Percentiles rank a stretch among this genome's conserved stretches.
These are phyloP conservation scores for Cynoglossus semilaevis DNA, from an alignment of 2,113 vertebrate species.

Conservation along the genomic window DNA sequence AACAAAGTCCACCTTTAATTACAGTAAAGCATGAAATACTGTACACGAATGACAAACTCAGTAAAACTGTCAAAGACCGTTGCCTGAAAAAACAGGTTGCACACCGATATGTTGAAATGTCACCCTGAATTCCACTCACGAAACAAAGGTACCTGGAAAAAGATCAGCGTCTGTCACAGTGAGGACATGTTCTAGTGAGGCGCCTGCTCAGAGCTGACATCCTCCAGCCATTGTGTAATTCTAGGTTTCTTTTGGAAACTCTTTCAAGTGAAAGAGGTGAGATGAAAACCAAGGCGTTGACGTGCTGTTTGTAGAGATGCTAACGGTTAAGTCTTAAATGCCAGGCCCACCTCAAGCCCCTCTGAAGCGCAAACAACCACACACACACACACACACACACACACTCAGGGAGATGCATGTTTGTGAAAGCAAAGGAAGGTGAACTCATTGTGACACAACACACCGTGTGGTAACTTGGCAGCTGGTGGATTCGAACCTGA, in stretches of 20 bases:
- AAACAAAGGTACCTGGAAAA: constrained; percentile 2
- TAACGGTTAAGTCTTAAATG: constrained; percentile 64
- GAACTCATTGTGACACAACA: no score
- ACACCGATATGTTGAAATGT: background rate
- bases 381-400: constrained; percentile 20
- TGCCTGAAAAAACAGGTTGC: no score
- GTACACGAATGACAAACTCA: background rate
- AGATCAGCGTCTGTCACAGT: constrained; percentile 29
- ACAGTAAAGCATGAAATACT: no score
- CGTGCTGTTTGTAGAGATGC: constrained; percentile 46
- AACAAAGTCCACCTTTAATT: no score
- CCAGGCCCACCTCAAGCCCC: constrained; percentile 47
- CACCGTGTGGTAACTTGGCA: no score
- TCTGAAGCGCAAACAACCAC: constrained; percentile 28
- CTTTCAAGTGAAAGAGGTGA: constrained; percentile 35
- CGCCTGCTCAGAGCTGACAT: constrained; percentile 37
- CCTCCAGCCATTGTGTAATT: constrained; percentile 55
- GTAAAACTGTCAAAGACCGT: constrained; percentile 1
- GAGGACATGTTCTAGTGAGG: constrained; percentile 45
- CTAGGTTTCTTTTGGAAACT: constrained; percentile 12
- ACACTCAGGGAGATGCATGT: background rate
- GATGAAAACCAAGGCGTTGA: constrained; percentile 36
- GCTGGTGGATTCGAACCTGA: no score
- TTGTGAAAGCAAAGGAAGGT: no score
- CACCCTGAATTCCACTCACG: constrained; percentile 18